These are phyloP conservation scores for Molothrus aeneus DNA, from an alignment of 2,797 vertebrate species.

Conservation along the genomic window DNA sequence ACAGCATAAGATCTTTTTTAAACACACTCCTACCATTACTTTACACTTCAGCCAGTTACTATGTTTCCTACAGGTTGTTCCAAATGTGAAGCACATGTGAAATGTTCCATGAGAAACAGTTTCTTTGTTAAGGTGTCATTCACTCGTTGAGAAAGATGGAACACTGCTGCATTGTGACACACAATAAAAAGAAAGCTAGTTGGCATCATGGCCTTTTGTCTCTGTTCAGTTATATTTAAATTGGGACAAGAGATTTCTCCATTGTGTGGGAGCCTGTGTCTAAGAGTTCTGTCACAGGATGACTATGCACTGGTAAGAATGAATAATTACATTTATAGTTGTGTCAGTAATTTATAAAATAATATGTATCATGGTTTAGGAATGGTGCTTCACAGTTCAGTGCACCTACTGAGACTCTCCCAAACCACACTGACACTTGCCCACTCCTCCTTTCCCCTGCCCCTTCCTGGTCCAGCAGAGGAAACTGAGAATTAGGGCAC, in stretches of 20 bases:
- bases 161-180: background rate
- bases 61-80: background rate
- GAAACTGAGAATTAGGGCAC: background rate
- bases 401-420: background rate
- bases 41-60: background rate
- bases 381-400: background rate
- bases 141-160: background rate
- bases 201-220: constrained; percentile 1
- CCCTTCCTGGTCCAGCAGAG: background rate
- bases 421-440: background rate
- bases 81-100: background rate
- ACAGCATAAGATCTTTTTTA: background rate
- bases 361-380: background rate
- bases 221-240: constrained; percentile 13
- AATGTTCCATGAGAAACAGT: background rate
- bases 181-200: background rate
- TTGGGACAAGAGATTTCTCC: background rate
- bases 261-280: background rate
- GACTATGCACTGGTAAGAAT: background rate
- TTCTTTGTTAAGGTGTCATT: constrained; percentile 1
- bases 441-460: background rate
- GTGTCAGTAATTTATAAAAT: background rate
- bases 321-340: background rate
- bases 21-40: background rate
- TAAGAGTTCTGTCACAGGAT: constrained; percentile 4